These are phyloP conservation scores for Homarus americanus DNA, from an alignment of 1,140 invertebrate species.

Conservation along the genomic window DNA sequence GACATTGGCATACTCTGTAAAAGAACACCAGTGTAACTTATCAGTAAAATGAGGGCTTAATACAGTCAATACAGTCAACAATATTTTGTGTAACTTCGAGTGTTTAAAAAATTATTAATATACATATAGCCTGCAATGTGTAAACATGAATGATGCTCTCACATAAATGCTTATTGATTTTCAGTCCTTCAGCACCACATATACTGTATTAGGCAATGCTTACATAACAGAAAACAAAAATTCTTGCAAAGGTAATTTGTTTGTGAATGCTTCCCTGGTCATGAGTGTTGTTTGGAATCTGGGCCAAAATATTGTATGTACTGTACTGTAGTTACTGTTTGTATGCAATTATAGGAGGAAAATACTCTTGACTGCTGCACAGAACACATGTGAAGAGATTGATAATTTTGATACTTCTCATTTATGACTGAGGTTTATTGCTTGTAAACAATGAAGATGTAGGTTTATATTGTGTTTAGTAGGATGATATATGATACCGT, in stretches of 20 bases:
- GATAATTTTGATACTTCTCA: neutral
- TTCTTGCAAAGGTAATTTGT: neutral
- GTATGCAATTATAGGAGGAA: conserved; percentile 5
- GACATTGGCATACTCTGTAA: neutral
- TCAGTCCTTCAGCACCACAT: neutral
- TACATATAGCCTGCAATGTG: neutral
- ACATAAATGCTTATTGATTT: neutral
- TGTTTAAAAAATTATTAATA: neutral
- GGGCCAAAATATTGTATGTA: neutral
- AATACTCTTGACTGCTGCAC: conserved; percentile 10
- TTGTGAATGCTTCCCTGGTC: neutral
- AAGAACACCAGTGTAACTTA: neutral
- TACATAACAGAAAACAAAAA: neutral
- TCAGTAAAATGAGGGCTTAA: neutral
- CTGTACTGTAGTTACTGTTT: neutral
- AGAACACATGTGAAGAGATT: conserved; percentile 6
- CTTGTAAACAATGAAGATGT: neutral
- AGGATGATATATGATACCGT: neutral
- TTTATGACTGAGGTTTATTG: neutral
- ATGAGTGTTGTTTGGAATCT: conserved; percentile 1
- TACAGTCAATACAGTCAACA: neutral
- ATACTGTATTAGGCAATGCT: neutral
- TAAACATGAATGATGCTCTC: neutral
- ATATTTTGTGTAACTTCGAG: neutral
- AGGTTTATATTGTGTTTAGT: neutral